Conservation (phyloP, 1,140 invertebrate species). For the Conus betulinus region DNA sequence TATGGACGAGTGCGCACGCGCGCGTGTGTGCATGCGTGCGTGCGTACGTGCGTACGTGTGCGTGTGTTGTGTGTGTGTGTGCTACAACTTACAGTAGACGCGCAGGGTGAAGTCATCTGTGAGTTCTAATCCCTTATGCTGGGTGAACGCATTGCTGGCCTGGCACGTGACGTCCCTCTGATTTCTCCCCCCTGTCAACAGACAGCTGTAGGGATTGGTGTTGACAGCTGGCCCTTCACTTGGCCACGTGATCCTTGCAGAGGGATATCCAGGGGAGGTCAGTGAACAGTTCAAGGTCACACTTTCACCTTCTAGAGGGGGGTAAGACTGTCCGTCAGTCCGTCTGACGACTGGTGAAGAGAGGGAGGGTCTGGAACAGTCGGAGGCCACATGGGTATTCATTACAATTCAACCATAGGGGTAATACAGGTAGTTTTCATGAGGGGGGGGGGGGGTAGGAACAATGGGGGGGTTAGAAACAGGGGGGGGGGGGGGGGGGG, state of each 20-base stretch:
- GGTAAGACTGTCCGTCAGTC: background rate
- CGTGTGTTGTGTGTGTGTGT: background rate
- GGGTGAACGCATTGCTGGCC: background rate
- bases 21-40: background rate
- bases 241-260: background rate
- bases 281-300: constrained; percentile 5
- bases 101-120: background rate
- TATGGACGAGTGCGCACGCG: too few relatives aligned
- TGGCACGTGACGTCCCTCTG: background rate
- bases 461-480: background rate
- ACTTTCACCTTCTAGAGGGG: background rate
- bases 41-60: background rate
- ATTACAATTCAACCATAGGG: background rate
- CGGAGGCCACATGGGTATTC: background rate
- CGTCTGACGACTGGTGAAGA: background rate
- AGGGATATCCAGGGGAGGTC: background rate
- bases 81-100: background rate
- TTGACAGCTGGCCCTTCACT: background rate
- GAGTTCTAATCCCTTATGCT: background rate
- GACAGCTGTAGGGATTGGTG: background rate
- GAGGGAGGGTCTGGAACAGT: background rate
- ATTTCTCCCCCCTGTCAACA: background rate
- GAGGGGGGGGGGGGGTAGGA: too few relatives aligned
- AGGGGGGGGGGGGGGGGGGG: too few relatives aligned
- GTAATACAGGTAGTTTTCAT: too few relatives aligned